phyloP scores from a whole-genome alignment of 2,113 vertebrate genomes.

The Hyperopisus bebe region DNA sequence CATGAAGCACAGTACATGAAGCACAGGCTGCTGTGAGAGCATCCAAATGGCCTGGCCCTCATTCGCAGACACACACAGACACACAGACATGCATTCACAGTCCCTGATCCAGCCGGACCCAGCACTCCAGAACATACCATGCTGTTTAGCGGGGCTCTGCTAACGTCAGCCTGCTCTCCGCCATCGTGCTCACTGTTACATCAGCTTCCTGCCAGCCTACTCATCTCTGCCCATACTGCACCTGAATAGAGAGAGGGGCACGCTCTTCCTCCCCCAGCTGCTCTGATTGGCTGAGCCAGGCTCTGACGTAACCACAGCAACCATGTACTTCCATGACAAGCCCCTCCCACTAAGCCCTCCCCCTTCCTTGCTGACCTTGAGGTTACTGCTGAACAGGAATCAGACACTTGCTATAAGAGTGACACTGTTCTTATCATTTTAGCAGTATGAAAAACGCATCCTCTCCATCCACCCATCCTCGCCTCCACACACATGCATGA shows the following conservation, averaged over 20 bases:
- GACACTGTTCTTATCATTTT: not conserved
- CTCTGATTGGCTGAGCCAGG: not conserved
- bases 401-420: not conserved
- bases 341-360: not conserved
- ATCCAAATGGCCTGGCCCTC: not conserved
- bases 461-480: not conserved
- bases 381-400: not conserved
- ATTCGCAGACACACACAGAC: not conserved
- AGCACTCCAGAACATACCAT: conserved; percentile 23
- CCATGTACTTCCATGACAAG: not conserved
- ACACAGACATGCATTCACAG: not conserved
- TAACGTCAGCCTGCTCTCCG: not conserved
- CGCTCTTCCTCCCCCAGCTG: not conserved
- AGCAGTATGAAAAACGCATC: not conserved
- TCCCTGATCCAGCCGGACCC: conserved; percentile 34
- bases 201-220: conserved; percentile 30
- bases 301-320: not conserved
- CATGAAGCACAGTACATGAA: not conserved
- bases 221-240: conserved; percentile 7
- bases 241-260: conserved; percentile 2
- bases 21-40: not conserved
- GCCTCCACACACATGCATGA: not conserved
- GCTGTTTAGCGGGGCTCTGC: not conserved
- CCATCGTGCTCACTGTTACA: conserved; percentile 8
- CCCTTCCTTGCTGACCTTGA: not conserved